These are phyloP conservation scores for Ia io DNA, from an alignment of 2,113 vertebrate species.

Conservation along the genomic window DNA sequence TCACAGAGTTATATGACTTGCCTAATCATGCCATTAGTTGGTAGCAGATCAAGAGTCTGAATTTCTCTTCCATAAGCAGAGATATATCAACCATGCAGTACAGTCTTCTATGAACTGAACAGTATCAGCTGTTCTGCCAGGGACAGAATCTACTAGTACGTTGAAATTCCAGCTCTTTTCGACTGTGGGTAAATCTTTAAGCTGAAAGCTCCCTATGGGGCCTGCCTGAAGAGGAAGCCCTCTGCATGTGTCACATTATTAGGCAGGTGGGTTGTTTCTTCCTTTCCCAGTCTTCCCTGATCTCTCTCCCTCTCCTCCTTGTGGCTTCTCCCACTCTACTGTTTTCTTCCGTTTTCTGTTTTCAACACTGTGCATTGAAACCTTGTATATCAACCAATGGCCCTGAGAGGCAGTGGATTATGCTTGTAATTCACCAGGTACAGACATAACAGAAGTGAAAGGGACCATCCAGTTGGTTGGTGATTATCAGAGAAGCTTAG, in stretches of 20 bases:
- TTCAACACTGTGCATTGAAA: background rate
- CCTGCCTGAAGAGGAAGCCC: background rate
- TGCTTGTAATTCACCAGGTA: background rate
- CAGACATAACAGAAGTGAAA: background rate
- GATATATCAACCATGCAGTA: background rate
- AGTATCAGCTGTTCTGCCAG: background rate
- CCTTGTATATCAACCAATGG: background rate
- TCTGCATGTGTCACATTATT: background rate
- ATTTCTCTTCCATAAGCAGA: background rate
- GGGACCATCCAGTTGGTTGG: background rate
- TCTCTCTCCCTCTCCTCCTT: background rate
- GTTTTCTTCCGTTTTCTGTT: slow-evolving; percentile 11
- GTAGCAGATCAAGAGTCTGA: background rate
- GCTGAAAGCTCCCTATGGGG: background rate
- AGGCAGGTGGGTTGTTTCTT: background rate
- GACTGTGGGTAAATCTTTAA: background rate
- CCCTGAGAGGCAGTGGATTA: background rate
- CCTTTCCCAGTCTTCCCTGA: background rate
- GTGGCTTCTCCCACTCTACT: background rate
- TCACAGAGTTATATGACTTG: background rate
- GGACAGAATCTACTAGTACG: background rate
- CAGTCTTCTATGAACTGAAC: background rate
- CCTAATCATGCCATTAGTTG: background rate
- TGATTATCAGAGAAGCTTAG: background rate
- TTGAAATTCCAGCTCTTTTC: background rate